These are phyloP conservation scores for Deroplatys truncata DNA, from an alignment of 2,888 invertebrate species.

Conservation along the genomic window DNA sequence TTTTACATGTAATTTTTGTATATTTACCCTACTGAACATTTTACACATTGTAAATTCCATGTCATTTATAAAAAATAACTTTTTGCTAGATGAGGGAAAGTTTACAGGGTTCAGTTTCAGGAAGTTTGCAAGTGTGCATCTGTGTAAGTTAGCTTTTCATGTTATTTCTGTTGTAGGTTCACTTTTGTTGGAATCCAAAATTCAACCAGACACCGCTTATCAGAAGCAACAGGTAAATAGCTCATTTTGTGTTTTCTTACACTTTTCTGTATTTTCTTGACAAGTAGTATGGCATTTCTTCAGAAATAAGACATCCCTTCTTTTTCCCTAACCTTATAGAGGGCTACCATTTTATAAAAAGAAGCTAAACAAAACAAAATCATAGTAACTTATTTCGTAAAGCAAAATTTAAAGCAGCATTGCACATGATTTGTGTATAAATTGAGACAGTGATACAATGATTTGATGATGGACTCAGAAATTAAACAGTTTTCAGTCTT, in stretches of 20 bases:
- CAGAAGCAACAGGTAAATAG: constrained; percentile 88
- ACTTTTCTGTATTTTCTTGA: too few species aligned
- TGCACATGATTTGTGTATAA: too few species aligned
- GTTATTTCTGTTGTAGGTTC: constrained; percentile 50
- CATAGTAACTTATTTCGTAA: too few species aligned
- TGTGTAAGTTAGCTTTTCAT: not conserved
- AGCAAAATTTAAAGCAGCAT: not conserved
- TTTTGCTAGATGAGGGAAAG: not conserved
- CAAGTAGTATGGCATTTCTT: not conserved
- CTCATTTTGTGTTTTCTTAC: too few species aligned
- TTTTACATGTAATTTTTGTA: not conserved
- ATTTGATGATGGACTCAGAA: not conserved
- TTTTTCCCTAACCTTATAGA: not conserved
- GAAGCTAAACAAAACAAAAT: too few species aligned
- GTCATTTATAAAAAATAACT: not conserved
- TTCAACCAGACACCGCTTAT: constrained; percentile 96
- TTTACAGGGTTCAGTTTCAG: not conserved
- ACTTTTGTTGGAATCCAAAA: constrained; percentile 93
- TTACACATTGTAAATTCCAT: not conserved
- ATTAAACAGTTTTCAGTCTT: too few species aligned
- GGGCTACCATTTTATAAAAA: too few species aligned
- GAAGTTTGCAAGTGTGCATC: not conserved
- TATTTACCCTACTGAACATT: too few species aligned
- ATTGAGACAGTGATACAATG: not conserved
- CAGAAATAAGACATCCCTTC: not conserved